A percentile compares a stretch with the other conserved stretches of the same genome.
Evolutionary conservation across 2,113 vertebrate species (phyloP).

Genomic region (Vidua macroura): DNA sequence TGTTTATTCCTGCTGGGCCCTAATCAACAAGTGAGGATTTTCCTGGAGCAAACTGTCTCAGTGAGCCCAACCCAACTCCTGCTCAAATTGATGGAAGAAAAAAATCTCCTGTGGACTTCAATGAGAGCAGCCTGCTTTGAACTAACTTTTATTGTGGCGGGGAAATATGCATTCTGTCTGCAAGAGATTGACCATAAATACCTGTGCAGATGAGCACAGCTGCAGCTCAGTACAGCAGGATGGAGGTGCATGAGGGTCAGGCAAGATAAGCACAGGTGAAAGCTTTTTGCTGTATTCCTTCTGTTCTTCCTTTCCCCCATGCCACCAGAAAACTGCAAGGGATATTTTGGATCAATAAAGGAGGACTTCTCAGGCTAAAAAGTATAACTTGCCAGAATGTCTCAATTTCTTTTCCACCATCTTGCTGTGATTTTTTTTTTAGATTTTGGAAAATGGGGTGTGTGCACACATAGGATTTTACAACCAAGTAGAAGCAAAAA

Average conservation of each 20-base stretch:
- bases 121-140: conserved; percentile 18
- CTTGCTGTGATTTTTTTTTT: neutral
- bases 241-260: neutral
- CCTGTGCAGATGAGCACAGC: neutral
- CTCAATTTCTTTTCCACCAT: neutral
- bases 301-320: neutral
- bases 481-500: neutral
- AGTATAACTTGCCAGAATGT: neutral
- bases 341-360: neutral
- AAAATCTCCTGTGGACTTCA: neutral
- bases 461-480: neutral
- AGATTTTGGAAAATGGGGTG: neutral
- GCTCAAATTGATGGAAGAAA: neutral
- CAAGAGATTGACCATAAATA: neutral
- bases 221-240: neutral
- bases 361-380: neutral
- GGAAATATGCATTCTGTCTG: neutral
- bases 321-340: neutral
- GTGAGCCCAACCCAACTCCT: neutral
- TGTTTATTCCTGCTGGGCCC: neutral
- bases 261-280: neutral
- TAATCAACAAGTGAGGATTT: neutral
- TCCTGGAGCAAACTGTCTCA: neutral
- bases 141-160: neutral
- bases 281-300: neutral